A percentile compares a stretch with the other conserved stretches of the same genome.
Evolutionary conservation across 1,140 invertebrate genomes (phyloP).

Genomic region (Pygmarrhopalites habei): DNA sequence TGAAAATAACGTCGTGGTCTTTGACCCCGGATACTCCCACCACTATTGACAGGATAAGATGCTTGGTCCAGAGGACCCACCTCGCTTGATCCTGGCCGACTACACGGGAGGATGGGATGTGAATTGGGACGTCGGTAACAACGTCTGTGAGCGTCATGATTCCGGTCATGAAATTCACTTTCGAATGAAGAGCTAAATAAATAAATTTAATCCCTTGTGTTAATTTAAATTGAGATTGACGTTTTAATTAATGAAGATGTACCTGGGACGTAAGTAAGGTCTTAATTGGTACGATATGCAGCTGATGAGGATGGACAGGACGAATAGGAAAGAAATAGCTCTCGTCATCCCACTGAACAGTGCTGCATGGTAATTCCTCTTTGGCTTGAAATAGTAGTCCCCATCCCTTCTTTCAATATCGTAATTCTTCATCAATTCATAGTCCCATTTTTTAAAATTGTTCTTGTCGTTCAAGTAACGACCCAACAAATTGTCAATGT

Average conservation of each 20-base stretch:
- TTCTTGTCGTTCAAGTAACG: background rate
- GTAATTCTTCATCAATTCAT: background rate
- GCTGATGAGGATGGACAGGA: conserved; percentile 7
- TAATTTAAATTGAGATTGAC: background rate
- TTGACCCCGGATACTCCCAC: background rate
- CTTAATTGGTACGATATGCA: conserved; percentile 7
- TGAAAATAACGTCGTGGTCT: conserved; percentile 6
- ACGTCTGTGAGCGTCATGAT: background rate
- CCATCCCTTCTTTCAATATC: background rate
- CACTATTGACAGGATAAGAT: background rate
- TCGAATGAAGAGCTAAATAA: conserved; percentile 7
- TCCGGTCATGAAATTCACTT: background rate
- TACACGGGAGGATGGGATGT: background rate
- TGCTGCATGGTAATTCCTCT: conserved; percentile 3
- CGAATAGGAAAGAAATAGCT: conserved; percentile 10
- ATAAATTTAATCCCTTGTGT: background rate
- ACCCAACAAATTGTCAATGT: background rate
- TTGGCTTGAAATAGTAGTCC: no score
- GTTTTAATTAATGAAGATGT: background rate
- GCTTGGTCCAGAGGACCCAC: background rate
- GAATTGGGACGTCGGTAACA: background rate
- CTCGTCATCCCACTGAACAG: conserved; percentile 11
- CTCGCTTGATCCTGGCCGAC: background rate
- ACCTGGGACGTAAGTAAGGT: conserved; percentile 9
- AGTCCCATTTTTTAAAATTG: background rate